phyloP scores from a whole-genome alignment of 2,888 invertebrate genomes.

The Acrobasis repandana region DNA sequence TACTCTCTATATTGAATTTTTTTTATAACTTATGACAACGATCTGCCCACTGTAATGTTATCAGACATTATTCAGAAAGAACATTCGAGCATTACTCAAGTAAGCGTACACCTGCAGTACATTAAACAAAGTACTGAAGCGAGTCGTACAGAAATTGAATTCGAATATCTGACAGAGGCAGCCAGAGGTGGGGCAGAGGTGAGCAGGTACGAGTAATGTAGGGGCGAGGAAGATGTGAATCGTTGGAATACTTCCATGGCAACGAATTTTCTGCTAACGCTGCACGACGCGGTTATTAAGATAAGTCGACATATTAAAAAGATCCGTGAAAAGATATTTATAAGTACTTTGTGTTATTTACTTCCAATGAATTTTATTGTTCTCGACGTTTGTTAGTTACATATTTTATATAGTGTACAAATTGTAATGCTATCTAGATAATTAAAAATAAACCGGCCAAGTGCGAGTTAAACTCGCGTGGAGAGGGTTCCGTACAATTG shows the following conservation, averaged over 20 bases:
- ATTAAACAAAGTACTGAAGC: constrained; percentile 48
- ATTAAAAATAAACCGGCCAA: too few species aligned
- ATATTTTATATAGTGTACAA: background rate
- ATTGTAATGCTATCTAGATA: background rate
- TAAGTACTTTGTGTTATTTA: background rate
- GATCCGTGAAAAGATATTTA: constrained; percentile 2
- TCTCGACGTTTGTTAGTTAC: background rate
- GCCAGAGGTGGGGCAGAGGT: constrained; percentile 4
- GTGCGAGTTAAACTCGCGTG: too few species aligned
- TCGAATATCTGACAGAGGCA: constrained; percentile 41
- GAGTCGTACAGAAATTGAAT: constrained; percentile 48
- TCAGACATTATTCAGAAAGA: constrained; percentile 38
- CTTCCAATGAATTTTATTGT: background rate
- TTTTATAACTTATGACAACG: background rate
- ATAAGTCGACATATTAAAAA: constrained; percentile 14
- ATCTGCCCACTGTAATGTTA: background rate
- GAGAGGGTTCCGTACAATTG: too few species aligned
- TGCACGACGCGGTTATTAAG: background rate
- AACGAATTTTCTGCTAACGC: constrained; percentile 8
- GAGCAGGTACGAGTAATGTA: constrained; percentile 1
- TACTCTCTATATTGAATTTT: too few species aligned
- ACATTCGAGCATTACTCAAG: constrained; percentile 47
- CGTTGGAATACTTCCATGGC: constrained; percentile 31
- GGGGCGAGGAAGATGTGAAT: constrained; percentile 23
- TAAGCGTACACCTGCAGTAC: constrained; percentile 48